These are phyloP conservation scores for Zaprionus taronus DNA, from an alignment of 1,140 invertebrate genomes.

Conservation along the genomic window DNA sequence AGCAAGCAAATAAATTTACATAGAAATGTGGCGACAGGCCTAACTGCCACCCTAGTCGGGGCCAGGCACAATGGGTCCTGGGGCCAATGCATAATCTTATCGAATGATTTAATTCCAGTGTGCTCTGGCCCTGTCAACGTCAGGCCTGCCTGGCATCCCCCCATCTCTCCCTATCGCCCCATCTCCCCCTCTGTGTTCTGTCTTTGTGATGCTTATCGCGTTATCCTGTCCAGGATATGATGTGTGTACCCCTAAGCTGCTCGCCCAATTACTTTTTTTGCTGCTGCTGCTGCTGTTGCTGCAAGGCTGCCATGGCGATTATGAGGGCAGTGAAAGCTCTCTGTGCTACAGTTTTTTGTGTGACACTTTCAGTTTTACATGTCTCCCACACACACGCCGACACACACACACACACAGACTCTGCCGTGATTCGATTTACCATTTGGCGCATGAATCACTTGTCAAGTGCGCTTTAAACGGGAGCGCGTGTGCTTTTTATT, in stretches of 20 bases:
- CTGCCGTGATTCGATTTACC: constrained; percentile 33
- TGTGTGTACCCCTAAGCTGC: constrained; percentile 13
- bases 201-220: constrained; percentile 44
- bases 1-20: constrained; percentile 67
- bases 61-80: neutral
- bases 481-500: constrained; percentile 46
- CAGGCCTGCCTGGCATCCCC: constrained; percentile 1
- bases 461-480: constrained; percentile 25
- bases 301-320: constrained; percentile 36
- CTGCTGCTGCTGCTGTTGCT: neutral
- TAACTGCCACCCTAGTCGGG: constrained; percentile 13
- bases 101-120: constrained; percentile 75
- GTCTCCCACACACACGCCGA: neutral
- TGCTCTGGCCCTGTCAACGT: constrained; percentile 30
- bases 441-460: constrained; percentile 40
- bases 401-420: neutral
- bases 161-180: neutral
- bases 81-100: constrained; percentile 69
- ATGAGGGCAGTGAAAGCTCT: constrained; percentile 22
- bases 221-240: constrained; percentile 28
- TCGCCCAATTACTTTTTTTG: constrained; percentile 36
- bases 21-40: constrained; percentile 46
- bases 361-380: constrained; percentile 18
- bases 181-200: constrained; percentile 16
- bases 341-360: constrained; percentile 10